Evolutionary conservation across 2,113 vertebrate genomes (phyloP).

Genomic region (Psammodynastes pulverulentus): DNA sequence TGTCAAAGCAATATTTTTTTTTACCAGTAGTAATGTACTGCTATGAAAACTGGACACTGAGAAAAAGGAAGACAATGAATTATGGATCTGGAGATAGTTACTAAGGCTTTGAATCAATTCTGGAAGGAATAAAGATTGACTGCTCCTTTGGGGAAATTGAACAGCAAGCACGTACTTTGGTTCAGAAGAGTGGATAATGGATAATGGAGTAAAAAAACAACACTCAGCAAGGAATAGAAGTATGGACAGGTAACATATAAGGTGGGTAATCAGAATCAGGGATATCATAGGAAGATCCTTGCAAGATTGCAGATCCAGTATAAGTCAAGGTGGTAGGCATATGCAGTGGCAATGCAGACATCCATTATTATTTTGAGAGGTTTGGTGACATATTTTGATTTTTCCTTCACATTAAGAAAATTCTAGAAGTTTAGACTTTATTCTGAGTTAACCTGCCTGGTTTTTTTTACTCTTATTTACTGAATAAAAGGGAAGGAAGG

Average conservation of each 20-base stretch:
- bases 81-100: background rate
- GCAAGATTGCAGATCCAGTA: background rate
- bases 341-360: background rate
- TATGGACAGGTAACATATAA: background rate
- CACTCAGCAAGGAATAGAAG: background rate
- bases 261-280: background rate
- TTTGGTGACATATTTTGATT: background rate
- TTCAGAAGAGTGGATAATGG: background rate
- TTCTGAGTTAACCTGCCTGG: background rate
- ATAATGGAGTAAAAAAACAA: background rate
- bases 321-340: background rate
- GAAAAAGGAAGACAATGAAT: background rate
- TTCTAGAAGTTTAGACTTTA: background rate
- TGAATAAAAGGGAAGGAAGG: background rate
- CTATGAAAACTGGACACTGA: background rate
- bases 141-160: background rate
- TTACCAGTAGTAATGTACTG: background rate
- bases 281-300: background rate
- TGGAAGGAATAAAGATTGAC: background rate
- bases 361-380: background rate
- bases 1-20: background rate
- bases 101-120: background rate
- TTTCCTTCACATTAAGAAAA: background rate
- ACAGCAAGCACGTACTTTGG: background rate
- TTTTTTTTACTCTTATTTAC: background rate